phyloP scores from a whole-genome alignment of 2,888 invertebrate species.

The Noctua pronuba region DNA sequence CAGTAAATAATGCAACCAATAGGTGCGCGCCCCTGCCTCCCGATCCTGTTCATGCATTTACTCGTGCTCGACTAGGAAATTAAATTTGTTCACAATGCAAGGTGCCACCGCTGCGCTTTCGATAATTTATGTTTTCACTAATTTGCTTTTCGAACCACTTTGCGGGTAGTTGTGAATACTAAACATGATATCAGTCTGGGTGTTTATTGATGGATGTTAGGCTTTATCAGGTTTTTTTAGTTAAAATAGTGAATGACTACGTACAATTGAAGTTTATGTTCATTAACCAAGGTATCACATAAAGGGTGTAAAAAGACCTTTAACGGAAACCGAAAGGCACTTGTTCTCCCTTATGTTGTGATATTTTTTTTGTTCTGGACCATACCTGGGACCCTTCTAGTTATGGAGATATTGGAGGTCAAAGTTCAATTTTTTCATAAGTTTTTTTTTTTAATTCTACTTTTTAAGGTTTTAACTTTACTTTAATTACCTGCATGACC shows the following conservation, averaged over 20 bases:
- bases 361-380: no score
- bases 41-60: slow-evolving; percentile 74
- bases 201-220: not conserved
- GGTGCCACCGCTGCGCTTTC: slow-evolving; percentile 73
- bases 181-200: slow-evolving; percentile 9
- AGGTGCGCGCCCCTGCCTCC: slow-evolving; percentile 64
- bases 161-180: slow-evolving; percentile 40
- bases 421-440: no score
- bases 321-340: no score
- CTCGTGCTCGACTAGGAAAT: slow-evolving; percentile 79
- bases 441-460: no score
- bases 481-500: no score
- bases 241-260: not conserved
- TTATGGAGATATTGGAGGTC: no score
- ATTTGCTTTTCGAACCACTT: slow-evolving; percentile 66
- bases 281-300: not conserved
- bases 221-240: not conserved
- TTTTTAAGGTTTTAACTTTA: no score
- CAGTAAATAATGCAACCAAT: slow-evolving; percentile 82
- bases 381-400: no score
- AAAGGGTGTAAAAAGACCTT: no score
- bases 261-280: not conserved
- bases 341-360: no score
- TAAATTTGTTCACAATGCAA: slow-evolving; percentile 85
- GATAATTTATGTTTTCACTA: slow-evolving; percentile 79